Percentiles rank a stretch among this genome's conserved stretches.
These are phyloP conservation scores for Clamator glandarius DNA, from an alignment of 2,797 vertebrate species.

Conservation along the genomic window DNA sequence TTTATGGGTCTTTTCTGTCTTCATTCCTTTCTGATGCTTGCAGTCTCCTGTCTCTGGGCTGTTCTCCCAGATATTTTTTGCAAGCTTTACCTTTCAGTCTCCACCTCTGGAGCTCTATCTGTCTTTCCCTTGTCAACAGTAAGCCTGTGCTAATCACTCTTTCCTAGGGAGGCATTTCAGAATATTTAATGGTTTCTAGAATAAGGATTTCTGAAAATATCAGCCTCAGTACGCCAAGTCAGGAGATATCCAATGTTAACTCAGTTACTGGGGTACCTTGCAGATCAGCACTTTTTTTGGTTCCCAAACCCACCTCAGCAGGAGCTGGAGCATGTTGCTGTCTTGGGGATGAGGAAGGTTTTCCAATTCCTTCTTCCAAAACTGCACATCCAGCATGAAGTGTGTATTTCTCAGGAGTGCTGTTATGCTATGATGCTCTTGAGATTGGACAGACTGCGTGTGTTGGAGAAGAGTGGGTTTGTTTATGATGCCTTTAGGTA, in stretches of 20 bases:
- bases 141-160: slow-evolving; percentile 40
- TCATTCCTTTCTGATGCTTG: neutral
- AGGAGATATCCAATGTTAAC: neutral
- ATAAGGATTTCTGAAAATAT: slow-evolving; percentile 38
- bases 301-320: neutral
- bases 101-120: slow-evolving; percentile 17
- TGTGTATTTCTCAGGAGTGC: neutral
- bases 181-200: slow-evolving; percentile 38
- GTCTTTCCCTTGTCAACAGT: slow-evolving; percentile 39
- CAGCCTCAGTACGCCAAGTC: neutral
- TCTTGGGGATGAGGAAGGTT: neutral
- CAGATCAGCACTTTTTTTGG: neutral
- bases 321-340: neutral
- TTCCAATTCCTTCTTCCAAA: neutral
- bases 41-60: neutral
- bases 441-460: neutral
- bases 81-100: slow-evolving; percentile 8
- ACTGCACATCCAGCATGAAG: neutral
- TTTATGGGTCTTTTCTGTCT: neutral
- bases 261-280: neutral
- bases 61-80: neutral
- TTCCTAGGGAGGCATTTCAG: slow-evolving; percentile 26
- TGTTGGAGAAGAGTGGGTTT: neutral
- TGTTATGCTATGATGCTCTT: neutral
- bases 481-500: neutral